Conservation (phyloP, 2,888 invertebrate genomes). For the Ametastegia equiseti region DNA sequence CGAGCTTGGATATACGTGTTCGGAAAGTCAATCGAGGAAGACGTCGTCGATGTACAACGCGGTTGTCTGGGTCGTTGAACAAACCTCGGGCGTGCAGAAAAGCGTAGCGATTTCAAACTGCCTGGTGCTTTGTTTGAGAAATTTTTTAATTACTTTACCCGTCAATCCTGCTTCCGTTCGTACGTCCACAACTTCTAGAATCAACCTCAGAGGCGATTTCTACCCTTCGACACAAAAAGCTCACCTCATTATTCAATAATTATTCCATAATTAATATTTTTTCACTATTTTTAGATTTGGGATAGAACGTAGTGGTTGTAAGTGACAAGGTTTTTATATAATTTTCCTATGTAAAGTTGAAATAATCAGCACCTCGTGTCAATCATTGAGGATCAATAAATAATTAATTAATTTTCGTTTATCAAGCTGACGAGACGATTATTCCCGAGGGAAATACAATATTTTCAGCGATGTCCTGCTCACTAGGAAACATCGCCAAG, state of each 20-base stretch:
- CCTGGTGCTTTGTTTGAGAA: conserved; percentile 15
- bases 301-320: no score
- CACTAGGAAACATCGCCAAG: no score
- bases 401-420: no score
- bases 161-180: background rate
- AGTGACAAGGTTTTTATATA: no score
- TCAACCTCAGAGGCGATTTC: background rate
- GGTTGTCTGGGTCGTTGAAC: conserved; percentile 56
- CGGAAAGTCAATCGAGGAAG: conserved; percentile 63
- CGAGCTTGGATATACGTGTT: conserved; percentile 62
- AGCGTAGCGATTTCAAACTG: background rate
- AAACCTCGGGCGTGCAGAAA: background rate
- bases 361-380: no score
- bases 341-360: no score
- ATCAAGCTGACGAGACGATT: no score
- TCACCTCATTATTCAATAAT: background rate
- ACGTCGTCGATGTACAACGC: conserved; percentile 57
- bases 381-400: no score
- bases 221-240: background rate
- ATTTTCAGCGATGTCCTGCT: no score
- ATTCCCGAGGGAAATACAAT: no score
- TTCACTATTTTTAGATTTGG: no score
- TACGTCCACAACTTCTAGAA: background rate
- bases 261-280: background rate
- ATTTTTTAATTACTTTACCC: conserved; percentile 19